Conservation (phyloP, 2,113 vertebrate species). For the Capra hircus region DNA sequence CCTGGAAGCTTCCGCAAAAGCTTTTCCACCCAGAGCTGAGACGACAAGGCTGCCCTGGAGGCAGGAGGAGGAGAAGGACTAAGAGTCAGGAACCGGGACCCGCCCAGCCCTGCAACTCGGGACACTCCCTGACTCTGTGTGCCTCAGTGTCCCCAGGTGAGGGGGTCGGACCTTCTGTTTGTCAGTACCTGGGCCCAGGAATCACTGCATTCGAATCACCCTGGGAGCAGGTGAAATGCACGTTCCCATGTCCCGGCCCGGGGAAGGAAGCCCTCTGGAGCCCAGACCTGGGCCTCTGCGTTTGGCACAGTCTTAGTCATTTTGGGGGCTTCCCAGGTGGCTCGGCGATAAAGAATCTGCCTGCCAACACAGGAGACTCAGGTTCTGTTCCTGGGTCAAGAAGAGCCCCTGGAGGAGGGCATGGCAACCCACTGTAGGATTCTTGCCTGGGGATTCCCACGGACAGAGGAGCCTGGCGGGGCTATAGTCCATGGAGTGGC, state of each 20-base stretch:
- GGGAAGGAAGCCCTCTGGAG: too few relatives aligned
- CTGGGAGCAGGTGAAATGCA: neutral
- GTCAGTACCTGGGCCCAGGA: neutral
- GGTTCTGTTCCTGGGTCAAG: neutral
- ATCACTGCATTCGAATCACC: neutral
- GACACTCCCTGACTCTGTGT: fast-evolving
- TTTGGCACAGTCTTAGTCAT: neutral
- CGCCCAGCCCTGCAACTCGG: fast-evolving
- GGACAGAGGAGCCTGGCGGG: neutral
- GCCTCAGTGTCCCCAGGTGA: neutral
- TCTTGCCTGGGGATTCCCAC: neutral
- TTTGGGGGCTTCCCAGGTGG: neutral
- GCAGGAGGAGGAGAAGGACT: neutral
- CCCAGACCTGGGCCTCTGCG: neutral
- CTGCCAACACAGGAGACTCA: neutral
- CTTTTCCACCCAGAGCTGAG: neutral
- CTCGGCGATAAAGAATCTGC: neutral
- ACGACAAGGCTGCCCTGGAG: neutral
- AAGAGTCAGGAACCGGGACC: neutral
- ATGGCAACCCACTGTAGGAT: neutral
- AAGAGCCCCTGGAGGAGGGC: neutral
- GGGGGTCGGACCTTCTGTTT: neutral
- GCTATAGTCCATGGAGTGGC: neutral
- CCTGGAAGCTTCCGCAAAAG: neutral
- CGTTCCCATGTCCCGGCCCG: neutral